Evolutionary conservation across 2,113 vertebrate genomes (phyloP).

Genomic region (Neofelis nebulosa): DNA sequence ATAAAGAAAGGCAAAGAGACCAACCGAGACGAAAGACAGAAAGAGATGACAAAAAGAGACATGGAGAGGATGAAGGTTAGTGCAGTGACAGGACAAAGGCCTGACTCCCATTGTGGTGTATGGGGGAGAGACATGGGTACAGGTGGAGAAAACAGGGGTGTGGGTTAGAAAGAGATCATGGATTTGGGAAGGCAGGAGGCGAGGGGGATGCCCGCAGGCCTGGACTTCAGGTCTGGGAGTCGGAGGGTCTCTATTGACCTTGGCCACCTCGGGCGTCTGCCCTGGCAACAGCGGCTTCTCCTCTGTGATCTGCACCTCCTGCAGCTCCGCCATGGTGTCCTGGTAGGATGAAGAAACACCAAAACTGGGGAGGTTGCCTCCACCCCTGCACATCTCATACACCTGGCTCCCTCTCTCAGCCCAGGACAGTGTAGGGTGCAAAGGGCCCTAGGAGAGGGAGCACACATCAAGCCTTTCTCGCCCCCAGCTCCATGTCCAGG

Average conservation of each 20-base stretch:
- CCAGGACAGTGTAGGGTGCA: neutral
- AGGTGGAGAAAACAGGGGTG: neutral
- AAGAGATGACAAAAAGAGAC: slow-evolving; percentile 65
- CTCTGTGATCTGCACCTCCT: slow-evolving; percentile 84
- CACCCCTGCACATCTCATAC: neutral
- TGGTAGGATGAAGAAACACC: slow-evolving; percentile 50
- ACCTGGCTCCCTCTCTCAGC: neutral
- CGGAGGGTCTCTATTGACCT: slow-evolving; percentile 55
- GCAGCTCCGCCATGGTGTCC: slow-evolving; percentile 83
- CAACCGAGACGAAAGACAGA: slow-evolving; percentile 28
- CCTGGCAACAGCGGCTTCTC: slow-evolving; percentile 81
- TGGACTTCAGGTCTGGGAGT: neutral
- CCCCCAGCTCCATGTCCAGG: neutral
- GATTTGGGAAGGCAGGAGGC: neutral
- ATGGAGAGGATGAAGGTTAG: slow-evolving; percentile 73
- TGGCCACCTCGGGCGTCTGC: slow-evolving; percentile 62
- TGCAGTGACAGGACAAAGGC: slow-evolving; percentile 34
- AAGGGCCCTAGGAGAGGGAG: neutral
- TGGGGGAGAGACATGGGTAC: neutral
- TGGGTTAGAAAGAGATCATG: slow-evolving; percentile 6
- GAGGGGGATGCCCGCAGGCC: neutral
- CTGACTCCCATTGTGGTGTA: neutral
- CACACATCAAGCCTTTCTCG: neutral
- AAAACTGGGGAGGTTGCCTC: neutral
- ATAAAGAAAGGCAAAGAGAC: slow-evolving; percentile 18